A percentile compares a stretch with the other conserved stretches of the same genome.
phyloP scores from a whole-genome alignment of 1,140 invertebrate species.

The Trialeurodes vaporariorum region DNA sequence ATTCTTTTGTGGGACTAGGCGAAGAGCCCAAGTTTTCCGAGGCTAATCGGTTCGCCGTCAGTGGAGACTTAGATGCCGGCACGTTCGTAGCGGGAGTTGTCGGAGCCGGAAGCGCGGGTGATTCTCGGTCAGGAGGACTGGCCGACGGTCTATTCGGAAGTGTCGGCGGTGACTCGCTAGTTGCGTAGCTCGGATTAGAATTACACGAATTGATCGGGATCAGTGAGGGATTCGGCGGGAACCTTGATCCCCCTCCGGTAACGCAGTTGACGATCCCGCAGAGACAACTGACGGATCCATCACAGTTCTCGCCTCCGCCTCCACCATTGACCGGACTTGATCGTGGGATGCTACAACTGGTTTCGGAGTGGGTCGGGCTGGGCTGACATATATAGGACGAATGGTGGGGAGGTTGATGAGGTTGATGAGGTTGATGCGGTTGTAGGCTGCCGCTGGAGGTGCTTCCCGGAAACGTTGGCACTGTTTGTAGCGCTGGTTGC shows the following conservation, averaged over 20 bases:
- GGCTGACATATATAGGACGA: slow-evolving; percentile 22
- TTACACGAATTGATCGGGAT: no score
- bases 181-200: not conserved
- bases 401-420: slow-evolving; percentile 12
- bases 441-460: slow-evolving; percentile 6
- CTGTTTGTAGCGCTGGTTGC: slow-evolving; percentile 26
- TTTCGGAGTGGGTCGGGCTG: slow-evolving; percentile 19
- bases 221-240: not conserved
- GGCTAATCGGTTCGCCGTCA: no score
- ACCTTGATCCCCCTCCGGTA: slow-evolving; percentile 11
- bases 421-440: slow-evolving; percentile 11
- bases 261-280: slow-evolving; percentile 30
- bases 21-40: not conserved
- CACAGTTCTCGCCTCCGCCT: slow-evolving; percentile 34
- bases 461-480: not conserved
- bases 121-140: no score
- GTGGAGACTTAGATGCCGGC: not conserved
- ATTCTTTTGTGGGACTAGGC: no score
- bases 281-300: slow-evolving; percentile 29
- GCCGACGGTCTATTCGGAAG: no score
- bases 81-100: not conserved
- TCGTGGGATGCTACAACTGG: slow-evolving; percentile 22
- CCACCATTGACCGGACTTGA: slow-evolving; percentile 32
- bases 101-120: no score
- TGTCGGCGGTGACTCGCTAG: not conserved